Base-by-base conservation (phyloP, 2,797 vertebrate species). In the Pipistrellus pipistrellus region DNA sequence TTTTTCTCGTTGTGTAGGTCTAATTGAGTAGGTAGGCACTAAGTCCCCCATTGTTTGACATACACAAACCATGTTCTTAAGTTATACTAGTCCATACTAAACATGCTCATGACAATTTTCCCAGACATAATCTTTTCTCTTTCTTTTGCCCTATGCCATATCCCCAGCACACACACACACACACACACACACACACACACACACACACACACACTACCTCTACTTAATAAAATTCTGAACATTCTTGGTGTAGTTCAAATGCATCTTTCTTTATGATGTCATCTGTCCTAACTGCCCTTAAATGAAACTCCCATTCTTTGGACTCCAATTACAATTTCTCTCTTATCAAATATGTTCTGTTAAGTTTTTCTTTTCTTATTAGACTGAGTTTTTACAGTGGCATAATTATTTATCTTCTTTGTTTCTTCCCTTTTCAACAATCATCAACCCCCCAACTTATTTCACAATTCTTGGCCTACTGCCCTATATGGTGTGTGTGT, bases 391-490 rank as follows among this genome's bases (percentile, higher is more conserved):
- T 59, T 78, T 23, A 59, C 25, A 53, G n/a, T 21, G 78, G 48
- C 69, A 85, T 76, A 51, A 32, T 66, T 12, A 44, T 84, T 87
- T 62, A 6, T 18, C 13, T 3, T 78, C 57, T 89, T 51, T 76
- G n/a, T 85, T 86, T 78, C 14, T 14, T 92, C 51, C 77, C 20
- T 73, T 69, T 90, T 88, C 21, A 72, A 86, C 8, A 38, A 38
- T 76, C 23, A n/a, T 2, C 21, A 38, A 78, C 30, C 6, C 0
- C 0, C 2, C 10, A 72, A 75, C 53, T 41, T 73, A 17, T n/a
- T 44, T 30, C 27, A 20, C 2, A 88, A 8, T 38, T 27, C 10
- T 68, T 80, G 38, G 11, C 2, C 15, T 48, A 48, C 10, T 85
- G 13, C 27, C 69, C 4, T 75, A 2, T 48, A 17, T 5, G 23